Conservation (phyloP, 92 coral and sea anemone genomes). For the Epizoanthus illoricatus region DNA sequence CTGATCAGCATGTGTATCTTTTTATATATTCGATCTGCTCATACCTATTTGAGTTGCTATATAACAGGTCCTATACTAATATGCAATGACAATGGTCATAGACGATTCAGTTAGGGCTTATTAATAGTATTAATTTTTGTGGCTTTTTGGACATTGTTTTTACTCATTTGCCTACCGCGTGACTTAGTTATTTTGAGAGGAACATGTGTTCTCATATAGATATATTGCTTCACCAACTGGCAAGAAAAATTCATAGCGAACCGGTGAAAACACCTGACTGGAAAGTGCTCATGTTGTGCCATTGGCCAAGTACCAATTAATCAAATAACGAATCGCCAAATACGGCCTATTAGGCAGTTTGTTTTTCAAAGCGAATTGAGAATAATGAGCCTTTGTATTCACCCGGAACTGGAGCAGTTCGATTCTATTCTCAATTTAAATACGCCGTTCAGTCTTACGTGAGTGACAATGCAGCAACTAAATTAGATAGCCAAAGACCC, state of each 20-base stretch:
- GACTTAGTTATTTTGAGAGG: conserved; percentile 9
- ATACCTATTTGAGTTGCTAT: too few species aligned
- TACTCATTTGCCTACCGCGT: background rate
- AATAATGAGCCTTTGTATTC: conserved; percentile 1
- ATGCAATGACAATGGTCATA: background rate
- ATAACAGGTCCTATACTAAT: too few species aligned
- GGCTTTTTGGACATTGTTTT: background rate
- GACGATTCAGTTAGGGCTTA: background rate
- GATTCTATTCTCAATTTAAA: background rate
- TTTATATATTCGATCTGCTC: too few species aligned
- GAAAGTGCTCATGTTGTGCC: conserved; percentile 17
- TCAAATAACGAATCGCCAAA: background rate
- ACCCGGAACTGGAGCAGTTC: background rate
- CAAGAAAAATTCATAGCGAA: background rate
- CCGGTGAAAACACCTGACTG: conserved; percentile 25
- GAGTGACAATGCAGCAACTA: background rate
- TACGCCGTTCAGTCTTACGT: background rate
- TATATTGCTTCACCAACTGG: background rate
- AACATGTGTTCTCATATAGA: background rate
- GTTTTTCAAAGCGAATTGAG: background rate
- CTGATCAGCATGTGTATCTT: too few species aligned
- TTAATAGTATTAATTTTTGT: background rate
- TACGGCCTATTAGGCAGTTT: background rate
- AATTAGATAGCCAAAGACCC: background rate
- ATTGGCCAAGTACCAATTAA: conserved; percentile 19